Base-by-base conservation (phyloP, 2,797 vertebrate species). In the Semaprochilodus insignis region DNA sequence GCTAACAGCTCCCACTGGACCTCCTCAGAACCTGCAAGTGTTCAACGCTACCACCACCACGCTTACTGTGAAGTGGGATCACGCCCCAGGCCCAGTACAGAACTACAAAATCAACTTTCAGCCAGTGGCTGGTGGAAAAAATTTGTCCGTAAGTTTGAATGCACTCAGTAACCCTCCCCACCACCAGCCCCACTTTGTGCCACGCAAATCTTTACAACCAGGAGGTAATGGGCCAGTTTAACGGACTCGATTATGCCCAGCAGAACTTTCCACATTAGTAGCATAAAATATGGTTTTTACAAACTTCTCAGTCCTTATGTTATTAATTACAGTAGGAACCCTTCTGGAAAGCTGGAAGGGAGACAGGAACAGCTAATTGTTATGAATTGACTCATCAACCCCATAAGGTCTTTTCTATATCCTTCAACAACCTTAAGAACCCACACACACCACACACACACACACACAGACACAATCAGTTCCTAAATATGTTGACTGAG, bases 21-120 rank as follows among this genome's bases (percentile, higher is more conserved):
- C 97, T 13, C 97, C 98, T 25, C 91, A 94, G 52, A 99, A 99
- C 89, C 90, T 99, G 85, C 95, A 95, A 83, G 96, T 99, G 16
- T 96, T 96, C 83, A 99, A 99, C 25, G 96, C 96, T 83, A 98
- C 97, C 78, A 96, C 95, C 48, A 93, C 94, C 84, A 91, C 96
- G 36, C 90, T 99, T 88, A 94, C 96, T 0, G 91, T 96, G 25
- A 97, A 96, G 89, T 99, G 98, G 98, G 98, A 99, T 71, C 92
- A 94, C 0, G 96, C 97, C 21, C 95, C 94, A 1, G 96, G 97
- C 2, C 92, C 94, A 1, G 96, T 97, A 54, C 95, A 96, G 91
- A 96, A 94, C 91, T 99, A 99, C 91, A 95, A 91, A 88, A 91
- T 99, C 89, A 91, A 87, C 6, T 97, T 96, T 82, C 91, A 90